Base-by-base conservation (phyloP, 1,140 invertebrate species). In the Macrotrachela quadricornifera region DNA sequence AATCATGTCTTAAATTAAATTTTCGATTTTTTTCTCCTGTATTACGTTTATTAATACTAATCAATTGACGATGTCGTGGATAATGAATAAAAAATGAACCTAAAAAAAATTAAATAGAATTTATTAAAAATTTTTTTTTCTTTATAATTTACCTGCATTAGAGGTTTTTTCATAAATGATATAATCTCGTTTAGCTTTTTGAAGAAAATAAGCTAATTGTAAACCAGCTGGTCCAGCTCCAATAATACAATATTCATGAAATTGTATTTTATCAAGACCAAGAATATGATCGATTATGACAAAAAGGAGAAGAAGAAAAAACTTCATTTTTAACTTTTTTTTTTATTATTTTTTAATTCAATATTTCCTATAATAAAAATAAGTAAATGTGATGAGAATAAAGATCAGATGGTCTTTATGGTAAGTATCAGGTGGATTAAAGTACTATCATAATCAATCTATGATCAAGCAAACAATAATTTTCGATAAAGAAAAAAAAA, bases 1-100 rank as follows among this genome's bases (percentile, higher is more conserved):
- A 73, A 60, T 73, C 72, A 54, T 73, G 72, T 1, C 72, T 59
- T 15, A 73, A 51, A 55, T 73, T 72, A 57, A 73, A 73, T 54
- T 73, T 71, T 37, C 62, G 60, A 59, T 73, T 73, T 9, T 58
- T 64, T 54, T 67, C 62, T 11, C 71, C 71, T 9, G 71, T 73
- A 58, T 66, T 50, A 45, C 71, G 54, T 57, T 73, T 73, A 59
- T 73, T 73, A 46, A 73, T 69, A 58, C 71, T 73, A 57, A 73
- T 73, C 13, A 73, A 61, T 30, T 59, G 65, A 44, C 68, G 59
- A 61, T 73, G 71, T 8, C 71, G 63, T 6, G 72, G 72, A 58
- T 70, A 73, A n/a, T 55, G 39, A 36, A 52, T 55, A 59, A 70
- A 73, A 57, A 73, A 73, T 52, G 57, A 63, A 17, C 70, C 21